Base-by-base conservation (phyloP, 2,113 vertebrate species). In the Lathamus discolor region DNA sequence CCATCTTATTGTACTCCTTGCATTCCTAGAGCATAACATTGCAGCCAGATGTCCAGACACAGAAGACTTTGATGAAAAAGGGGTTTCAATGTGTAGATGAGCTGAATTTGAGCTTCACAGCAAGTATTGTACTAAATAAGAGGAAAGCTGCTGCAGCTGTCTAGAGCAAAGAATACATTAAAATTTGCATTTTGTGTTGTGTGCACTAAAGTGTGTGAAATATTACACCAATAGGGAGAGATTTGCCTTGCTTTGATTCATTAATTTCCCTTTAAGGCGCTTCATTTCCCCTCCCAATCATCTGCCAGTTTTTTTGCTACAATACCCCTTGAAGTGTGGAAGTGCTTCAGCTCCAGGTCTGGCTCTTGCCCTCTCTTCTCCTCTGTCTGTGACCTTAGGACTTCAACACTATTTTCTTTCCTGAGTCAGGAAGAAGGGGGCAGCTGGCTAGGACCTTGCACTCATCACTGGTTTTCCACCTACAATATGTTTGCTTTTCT, bases 351-450 rank as follows among this genome's bases (percentile, higher is more conserved):
- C 70, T 88, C 15, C 46, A 80, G 63, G 76, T 90, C 96, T 95
- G 95, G 69, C 70, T 95, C 77, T 92, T 96, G 92, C 78, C 87
- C 95, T 95, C 64, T 94, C 52, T 92, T 96, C 83, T 96, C 33
- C 54, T 91, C 90, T 96, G 72, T 88, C 81, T 97, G 83, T 95
- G 96, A 95, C 96, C 96, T 91, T 88, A 93, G 75, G 86, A 80
- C 91, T 97, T 96, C 96, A 95, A 95, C 86, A 76, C 88, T 97
- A 92, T 97, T 97, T 97, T 97, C 79, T 97, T 97, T 96, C 96
- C 96, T 95, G 95, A 88, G 81, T 79, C 96, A 94, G 96, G 96
- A 97, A 97, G 95, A 94, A 95, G 68, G 39, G 92, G 86, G 90
- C 92, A 95, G 84, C 82, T 95, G 82, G 63, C 44, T 89, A 75